phyloP scores from a whole-genome alignment of 2,113 vertebrate genomes.

The Chlamydotis undulata region DNA sequence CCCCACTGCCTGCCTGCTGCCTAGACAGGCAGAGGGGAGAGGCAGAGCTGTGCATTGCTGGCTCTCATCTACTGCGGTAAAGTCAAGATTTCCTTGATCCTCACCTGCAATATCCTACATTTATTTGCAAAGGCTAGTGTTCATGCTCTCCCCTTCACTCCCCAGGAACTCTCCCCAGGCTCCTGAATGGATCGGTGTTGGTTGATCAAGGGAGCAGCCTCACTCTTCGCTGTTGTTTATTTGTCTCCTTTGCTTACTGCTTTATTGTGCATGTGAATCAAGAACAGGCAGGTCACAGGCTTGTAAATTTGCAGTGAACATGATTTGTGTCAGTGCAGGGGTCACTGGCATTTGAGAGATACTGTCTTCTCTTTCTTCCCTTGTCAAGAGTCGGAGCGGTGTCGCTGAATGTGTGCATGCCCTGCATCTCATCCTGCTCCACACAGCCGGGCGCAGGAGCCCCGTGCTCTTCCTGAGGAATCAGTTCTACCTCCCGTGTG shows the following conservation, averaged over 20 bases:
- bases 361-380: neutral
- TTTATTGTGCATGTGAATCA: neutral
- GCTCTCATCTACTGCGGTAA: neutral
- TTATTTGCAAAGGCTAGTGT: neutral
- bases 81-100: neutral
- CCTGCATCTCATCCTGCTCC: neutral
- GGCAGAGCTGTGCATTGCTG: neutral
- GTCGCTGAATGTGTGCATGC: fast-evolving
- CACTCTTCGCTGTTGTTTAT: neutral
- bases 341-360: neutral
- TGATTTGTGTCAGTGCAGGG: neutral
- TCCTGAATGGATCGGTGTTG: neutral
- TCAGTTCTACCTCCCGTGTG: neutral
- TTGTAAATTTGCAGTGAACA: neutral
- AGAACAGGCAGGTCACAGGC: neutral
- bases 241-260: neutral
- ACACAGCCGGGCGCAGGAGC: fast-evolving
- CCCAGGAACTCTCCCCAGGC: neutral
- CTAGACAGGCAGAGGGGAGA: neutral
- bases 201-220: neutral
- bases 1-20: neutral
- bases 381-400: neutral
- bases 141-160: too few species aligned
- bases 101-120: neutral
- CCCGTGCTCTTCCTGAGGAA: neutral